Base-by-base conservation (phyloP, 1,140 invertebrate species). In the Antheraea mylitta region DNA sequence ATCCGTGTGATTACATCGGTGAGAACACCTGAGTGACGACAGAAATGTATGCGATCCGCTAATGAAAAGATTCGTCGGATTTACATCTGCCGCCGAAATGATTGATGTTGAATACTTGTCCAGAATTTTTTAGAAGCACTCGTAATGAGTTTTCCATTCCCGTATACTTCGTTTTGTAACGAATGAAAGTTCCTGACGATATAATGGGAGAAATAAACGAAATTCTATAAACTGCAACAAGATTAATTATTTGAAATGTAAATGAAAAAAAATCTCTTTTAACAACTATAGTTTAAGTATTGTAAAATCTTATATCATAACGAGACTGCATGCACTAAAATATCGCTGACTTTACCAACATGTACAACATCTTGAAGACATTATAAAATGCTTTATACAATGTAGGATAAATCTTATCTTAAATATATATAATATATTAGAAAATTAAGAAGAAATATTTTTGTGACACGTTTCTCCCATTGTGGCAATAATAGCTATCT, bases 61-160 rank as follows among this genome's bases (percentile, higher is more conserved):
- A 77, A 77, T 77, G 75, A 77, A 77, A 71, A 68, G 67, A 70
- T 77, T 74, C 74, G 70, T 58, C 38, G 70, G 70, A 37, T 71
- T 71, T 74, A 68, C 75, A 72, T 71, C 73, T 74, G 75, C 74
- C 75, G 42, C 60, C 62, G 16, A 4, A 64, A 59, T 77, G 75
- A 77, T 72, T 72, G 73, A 77, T 77, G 74, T 45, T 61, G 61
- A 68, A 72, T 69, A 69, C 65, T 71, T 60, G 45, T 45, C 42
- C 62, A 69, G 60, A 62, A 64, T 65, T 65, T 65, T 65, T 36
- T 37, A 66, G 36, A n/a, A 38, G 42, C 22, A 18, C 37, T 67
- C 60, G 38, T 72, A 70, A 75, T 71, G 74, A 73, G 71, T 69
- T 76, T 73, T 62, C 30, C 61, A 11, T 11, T 22, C 9, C 45